Evolutionary conservation across 2,888 invertebrate species (phyloP).

Genomic region (Drosophila monieri): DNA sequence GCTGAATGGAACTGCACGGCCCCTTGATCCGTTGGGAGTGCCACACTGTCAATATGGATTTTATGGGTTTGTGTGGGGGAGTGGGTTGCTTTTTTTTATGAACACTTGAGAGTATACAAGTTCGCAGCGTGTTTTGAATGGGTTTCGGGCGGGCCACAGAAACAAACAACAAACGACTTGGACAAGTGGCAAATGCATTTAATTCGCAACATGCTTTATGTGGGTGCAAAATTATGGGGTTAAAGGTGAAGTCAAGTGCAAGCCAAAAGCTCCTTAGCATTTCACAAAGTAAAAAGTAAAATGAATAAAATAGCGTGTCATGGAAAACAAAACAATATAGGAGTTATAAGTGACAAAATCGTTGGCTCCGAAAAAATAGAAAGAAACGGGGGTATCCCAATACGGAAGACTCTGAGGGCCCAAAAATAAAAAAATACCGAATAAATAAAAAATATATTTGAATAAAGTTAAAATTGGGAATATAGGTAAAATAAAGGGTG

Average conservation of each 20-base stretch:
- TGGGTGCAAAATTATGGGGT: slow-evolving; percentile 17
- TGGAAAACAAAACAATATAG: not conserved
- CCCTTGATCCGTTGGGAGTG: slow-evolving; percentile 41
- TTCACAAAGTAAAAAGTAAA: too few species aligned
- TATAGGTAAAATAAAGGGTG: too few species aligned
- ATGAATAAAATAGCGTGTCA: not conserved
- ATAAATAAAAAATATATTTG: too few species aligned
- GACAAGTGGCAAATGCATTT: slow-evolving; percentile 70
- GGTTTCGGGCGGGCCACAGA: slow-evolving; percentile 41
- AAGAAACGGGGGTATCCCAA: too few species aligned
- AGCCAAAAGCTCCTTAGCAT: not conserved
- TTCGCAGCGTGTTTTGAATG: slow-evolving; percentile 71
- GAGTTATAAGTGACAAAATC: too few species aligned
- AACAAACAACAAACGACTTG: slow-evolving; percentile 18
- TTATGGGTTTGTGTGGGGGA: slow-evolving; percentile 40
- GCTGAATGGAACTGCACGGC: slow-evolving; percentile 12
- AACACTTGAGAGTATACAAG: slow-evolving; percentile 71
- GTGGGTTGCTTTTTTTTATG: slow-evolving; percentile 61
- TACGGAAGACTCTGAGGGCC: too few species aligned
- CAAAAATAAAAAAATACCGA: too few species aligned
- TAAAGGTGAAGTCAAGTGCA: slow-evolving; percentile 22
- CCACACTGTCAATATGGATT: slow-evolving; percentile 60
- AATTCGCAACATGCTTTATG: slow-evolving; percentile 63
- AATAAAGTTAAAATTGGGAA: too few species aligned
- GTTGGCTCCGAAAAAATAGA: too few species aligned